Evolutionary conservation across 2,888 invertebrate species (phyloP).

Genomic region (Rhimphoctona megacephalus): DNA sequence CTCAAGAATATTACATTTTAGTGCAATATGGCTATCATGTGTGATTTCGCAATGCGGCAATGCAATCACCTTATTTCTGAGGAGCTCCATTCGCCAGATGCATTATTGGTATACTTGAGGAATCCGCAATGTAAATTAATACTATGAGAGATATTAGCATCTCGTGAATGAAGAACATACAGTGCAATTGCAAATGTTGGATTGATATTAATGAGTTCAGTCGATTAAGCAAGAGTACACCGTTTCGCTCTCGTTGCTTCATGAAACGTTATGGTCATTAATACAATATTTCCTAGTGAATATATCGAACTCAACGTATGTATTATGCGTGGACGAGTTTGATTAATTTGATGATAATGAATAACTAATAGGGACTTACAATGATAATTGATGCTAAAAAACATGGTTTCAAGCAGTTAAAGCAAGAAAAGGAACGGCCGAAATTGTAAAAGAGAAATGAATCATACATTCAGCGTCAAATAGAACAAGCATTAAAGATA

Average conservation of each 20-base stretch:
- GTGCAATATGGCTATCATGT: constrained; percentile 39
- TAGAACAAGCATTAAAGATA: neutral
- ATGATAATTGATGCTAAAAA: constrained; percentile 29
- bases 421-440: neutral
- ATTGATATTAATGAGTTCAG: constrained; percentile 66
- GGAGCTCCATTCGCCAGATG: constrained; percentile 2
- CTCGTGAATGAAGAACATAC: constrained; percentile 26
- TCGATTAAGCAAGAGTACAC: constrained; percentile 62
- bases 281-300: constrained; percentile 48
- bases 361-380: constrained; percentile 42
- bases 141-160: constrained; percentile 48
- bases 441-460: neutral
- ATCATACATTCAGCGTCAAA: neutral
- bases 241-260: constrained; percentile 58
- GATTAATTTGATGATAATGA: constrained; percentile 53
- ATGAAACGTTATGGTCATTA: constrained; percentile 41
- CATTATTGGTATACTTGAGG: constrained; percentile 2
- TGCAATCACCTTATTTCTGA: constrained; percentile 2
- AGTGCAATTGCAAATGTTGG: constrained; percentile 28
- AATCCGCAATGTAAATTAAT: constrained; percentile 24
- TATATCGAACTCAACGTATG: constrained; percentile 23
- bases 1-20: constrained; percentile 75
- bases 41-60: constrained; percentile 43
- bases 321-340: constrained; percentile 34
- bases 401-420: neutral